Base-by-base conservation (phyloP, 2,888 invertebrate species). In the Argyresthia albistria region DNA sequence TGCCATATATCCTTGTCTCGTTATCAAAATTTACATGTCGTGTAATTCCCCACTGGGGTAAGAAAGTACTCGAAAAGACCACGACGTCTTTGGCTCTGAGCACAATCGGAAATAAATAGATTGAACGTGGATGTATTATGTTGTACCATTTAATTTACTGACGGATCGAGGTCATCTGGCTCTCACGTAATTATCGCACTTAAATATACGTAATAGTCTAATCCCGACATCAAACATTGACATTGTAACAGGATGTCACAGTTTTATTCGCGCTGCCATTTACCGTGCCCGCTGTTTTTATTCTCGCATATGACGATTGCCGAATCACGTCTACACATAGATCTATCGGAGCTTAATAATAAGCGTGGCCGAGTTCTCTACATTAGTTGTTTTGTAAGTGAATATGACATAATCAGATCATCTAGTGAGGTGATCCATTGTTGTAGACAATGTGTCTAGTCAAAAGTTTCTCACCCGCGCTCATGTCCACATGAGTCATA, bases 401-500 rank as follows among this genome's bases (percentile, higher is more conserved):
- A 62, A 67, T 71, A 76, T 78, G 74, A 79, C 78, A 79, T 81
- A 82, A 84, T 82, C 78, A 71, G 76, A 77, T 78, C 74, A 76
- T 76, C 69, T 68, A 67, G 61, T 70, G 66, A 72, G 66, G 67
- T 78, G 74, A 76, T 75, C 76, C 75, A 80, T 83, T 84, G 79
- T 79, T 79, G 75, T 77, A 80, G 77, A 84, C 80, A 77, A 79
- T 78, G 70, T 72, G 82, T 82, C 81, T 82, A 74, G 75, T 69
- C 70, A 69, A 78, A 25, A 63, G 70, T 71, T 76, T 79, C 80
- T 72, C 76, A 77, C 67, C 70, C 45, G 42, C 48, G 72, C 25
- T 25, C 66, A 67, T 68, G 69, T 66, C 69, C 67, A 67, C 59
- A 67, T 84, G 80, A 82, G 69, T 84, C 80, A 82, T 54, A 63